These are phyloP conservation scores for Drosophila sordidula DNA, from an alignment of 2,888 invertebrate genomes.

Conservation along the genomic window DNA sequence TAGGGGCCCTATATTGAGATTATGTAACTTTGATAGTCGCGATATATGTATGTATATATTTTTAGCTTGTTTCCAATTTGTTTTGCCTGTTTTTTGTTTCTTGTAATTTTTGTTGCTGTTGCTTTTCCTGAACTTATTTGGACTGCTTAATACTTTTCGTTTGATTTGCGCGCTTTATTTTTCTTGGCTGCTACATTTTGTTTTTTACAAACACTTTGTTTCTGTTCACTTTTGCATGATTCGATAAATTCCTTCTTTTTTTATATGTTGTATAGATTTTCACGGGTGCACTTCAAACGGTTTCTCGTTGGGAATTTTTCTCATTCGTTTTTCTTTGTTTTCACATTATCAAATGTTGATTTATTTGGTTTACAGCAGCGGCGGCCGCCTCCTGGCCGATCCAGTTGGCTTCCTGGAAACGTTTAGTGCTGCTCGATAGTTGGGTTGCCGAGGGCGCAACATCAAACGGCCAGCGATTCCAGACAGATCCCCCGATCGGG, in stretches of 20 bases:
- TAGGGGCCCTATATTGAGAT: slow-evolving; percentile 38
- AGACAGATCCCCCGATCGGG: slow-evolving; percentile 61
- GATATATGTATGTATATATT: slow-evolving; percentile 28
- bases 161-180: slow-evolving; percentile 58
- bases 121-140: slow-evolving; percentile 57
- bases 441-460: slow-evolving; percentile 65
- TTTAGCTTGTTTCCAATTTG: slow-evolving; percentile 27
- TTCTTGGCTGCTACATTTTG: slow-evolving; percentile 46
- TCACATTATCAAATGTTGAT: slow-evolving; percentile 52
- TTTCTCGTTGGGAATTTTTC: slow-evolving; percentile 17
- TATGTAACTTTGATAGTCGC: slow-evolving; percentile 38
- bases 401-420: slow-evolving; percentile 66
- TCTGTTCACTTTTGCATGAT: slow-evolving; percentile 45
- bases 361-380: slow-evolving; percentile 51
- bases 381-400: slow-evolving; percentile 51
- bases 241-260: slow-evolving; percentile 36
- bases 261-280: slow-evolving; percentile 49
- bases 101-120: slow-evolving; percentile 25
- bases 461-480: slow-evolving; percentile 71
- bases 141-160: slow-evolving; percentile 60
- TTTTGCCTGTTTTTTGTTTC: background rate
- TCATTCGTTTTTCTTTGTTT: slow-evolving; percentile 21
- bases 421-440: slow-evolving; percentile 55
- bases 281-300: slow-evolving; percentile 72
- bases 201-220: slow-evolving; percentile 49